Base-by-base conservation (phyloP, 2,797 vertebrate species). In the Lagorchestes hirsutus region DNA sequence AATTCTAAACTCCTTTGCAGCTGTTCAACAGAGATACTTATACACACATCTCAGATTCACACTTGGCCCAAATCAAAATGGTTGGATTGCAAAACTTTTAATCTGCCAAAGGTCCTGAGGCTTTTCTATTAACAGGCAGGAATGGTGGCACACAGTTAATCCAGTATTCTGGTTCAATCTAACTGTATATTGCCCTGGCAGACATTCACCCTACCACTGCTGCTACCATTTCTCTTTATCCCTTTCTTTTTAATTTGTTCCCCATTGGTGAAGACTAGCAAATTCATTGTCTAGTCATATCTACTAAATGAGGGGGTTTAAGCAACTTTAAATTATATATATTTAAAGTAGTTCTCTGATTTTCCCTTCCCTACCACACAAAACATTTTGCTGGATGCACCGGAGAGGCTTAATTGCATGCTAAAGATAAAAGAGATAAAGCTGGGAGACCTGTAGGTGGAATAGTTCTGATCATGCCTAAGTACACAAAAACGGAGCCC, bases 221-320 rank as follows among this genome's bases (percentile, higher is more conserved):
- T 27, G 55, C 40, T 46, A 22, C 74, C 40, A 50, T 87, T 82
- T 82, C 2, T 82, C 92, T 96, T 58, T 29, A 87, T 59, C 82
- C 95, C 54, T 92, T 54, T 8, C 31, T 97, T 97, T 90, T 0
- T 34, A 95, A 95, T 94, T 28, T 90, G 46, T 93, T 96, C 50
- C 40, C 93, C 91, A 11, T 1, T 94, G 31, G 54, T 97, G 94
- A 96, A 96, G 96, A 97, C 31, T 34, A 95, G 94, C 90, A 98
- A 98, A 97, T 93, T 94, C 50, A 96, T 87, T 97, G 95, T 98
- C 94, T 13, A 6, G 96, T 96, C 95, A 96, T 90, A 97, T 97
- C 96, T 97, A 91, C 93, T 96, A 94, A 96, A 97, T 97, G 62
- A 97, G 93, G 5, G 74, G 16, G 58, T 95, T 97, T 31, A 96